Base-by-base conservation (phyloP, 2,888 invertebrate genomes). In the Drosophila acutilabella region DNA sequence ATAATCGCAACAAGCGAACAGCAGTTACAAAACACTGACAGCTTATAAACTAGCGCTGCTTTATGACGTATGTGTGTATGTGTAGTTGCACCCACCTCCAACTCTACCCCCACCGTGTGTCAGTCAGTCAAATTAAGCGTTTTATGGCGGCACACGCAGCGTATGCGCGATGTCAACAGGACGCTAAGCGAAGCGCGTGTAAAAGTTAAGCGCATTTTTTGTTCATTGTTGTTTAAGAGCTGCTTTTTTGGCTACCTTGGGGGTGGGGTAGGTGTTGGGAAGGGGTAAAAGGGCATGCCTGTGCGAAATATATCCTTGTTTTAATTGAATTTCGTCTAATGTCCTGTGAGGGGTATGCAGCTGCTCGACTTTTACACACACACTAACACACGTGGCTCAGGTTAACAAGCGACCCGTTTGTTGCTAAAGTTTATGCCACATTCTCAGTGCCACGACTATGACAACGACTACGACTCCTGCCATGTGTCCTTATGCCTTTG, bases 301-400 rank as follows among this genome's bases (percentile, higher is more conserved):
- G 14, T 64, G 79, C 79, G 77, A 80, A 74, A 83, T 82, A 86
- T 83, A 86, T 83, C 83, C 83, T 83, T 74, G 77, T 83, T 86
- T 83, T 83, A 83, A 83, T 83, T 83, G 83, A 83, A 83, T 83
- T 83, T 83, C 79, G 58, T 74, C 87, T 86, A 83, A 86, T 86
- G 83, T 79, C 77, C 68, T 71, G 65, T 66, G 16, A 16, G 40
- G 23, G 18, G 33, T 11, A n/a, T 44, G 53, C 57, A 57, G 50
- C 56, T 40, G 58, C 56, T 56, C 73, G 51, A 53, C 18, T 45
- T 54, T 66, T 59, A 36, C 56, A 48, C 48, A 61, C 36, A 57
- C 38, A 57, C 26, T 4, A 11, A 45, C 11, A 18, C 16, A 14
- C 10, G 18, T 10, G 36, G 48, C 67, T 76, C 81, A 82, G 85